Evolutionary conservation across 2,888 invertebrate genomes (phyloP).

Genomic region (Cylindroiulus punctatus): DNA sequence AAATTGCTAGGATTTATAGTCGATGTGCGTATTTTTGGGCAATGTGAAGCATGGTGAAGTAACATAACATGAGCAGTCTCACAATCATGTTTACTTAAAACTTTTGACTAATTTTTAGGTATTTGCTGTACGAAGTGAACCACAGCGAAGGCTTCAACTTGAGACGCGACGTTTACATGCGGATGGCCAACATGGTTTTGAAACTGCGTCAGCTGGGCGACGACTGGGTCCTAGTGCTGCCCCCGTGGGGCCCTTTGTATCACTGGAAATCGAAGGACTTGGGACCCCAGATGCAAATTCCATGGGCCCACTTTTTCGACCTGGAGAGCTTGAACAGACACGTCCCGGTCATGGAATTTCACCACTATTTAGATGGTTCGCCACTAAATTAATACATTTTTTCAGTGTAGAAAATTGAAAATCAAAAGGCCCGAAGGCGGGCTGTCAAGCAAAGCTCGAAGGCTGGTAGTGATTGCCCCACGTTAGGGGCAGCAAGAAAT

Average conservation of each 20-base stretch:
- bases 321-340: conserved; percentile 76
- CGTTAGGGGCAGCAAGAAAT: too few relatives aligned
- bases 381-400: too few relatives aligned
- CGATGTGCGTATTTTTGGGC: too few relatives aligned
- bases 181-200: conserved; percentile 84
- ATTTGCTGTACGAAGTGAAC: conserved; percentile 92
- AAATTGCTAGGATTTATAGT: too few relatives aligned
- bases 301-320: conserved; percentile 90
- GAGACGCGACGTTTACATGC: conserved; percentile 93
- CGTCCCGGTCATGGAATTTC: conserved; percentile 87
- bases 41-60: too few relatives aligned
- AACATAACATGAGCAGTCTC: too few relatives aligned
- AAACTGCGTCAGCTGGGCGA: conserved; percentile 68
- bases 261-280: conserved; percentile 82
- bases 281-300: conserved; percentile 72
- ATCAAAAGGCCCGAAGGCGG: too few relatives aligned
- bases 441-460: too few relatives aligned
- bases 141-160: conserved; percentile 97
- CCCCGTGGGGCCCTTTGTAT: conserved; percentile 89
- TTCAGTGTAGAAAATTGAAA: too few relatives aligned
- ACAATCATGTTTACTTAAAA: too few relatives aligned
- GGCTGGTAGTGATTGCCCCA: too few relatives aligned
- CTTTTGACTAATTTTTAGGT: conserved; percentile 69
- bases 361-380: conserved; percentile 76
- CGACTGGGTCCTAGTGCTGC: conserved; percentile 73